Base-by-base conservation (phyloP, 2,797 vertebrate genomes). In the Aphelocoma californica region DNA sequence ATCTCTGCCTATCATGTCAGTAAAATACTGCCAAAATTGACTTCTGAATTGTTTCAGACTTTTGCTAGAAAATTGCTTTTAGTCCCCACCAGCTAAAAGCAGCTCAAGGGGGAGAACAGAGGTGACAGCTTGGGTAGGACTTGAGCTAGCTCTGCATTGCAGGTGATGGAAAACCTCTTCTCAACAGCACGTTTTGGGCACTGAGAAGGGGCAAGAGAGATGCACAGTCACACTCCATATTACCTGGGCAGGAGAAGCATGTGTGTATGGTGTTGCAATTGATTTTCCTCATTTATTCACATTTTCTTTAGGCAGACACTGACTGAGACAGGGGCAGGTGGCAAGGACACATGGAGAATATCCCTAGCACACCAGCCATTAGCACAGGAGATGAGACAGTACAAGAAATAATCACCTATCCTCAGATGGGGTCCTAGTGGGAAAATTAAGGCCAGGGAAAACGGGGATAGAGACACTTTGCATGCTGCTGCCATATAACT, bases 141-240 rank as follows among this genome's bases (percentile, higher is more conserved):
- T 44, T 57, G 20, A 90, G 32, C n/a, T 38, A 53, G 29, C 32
- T 74, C 77, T 53, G 65, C 24, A 34, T 3, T 65, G 62, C 42
- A 92, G 65, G n/a, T 83, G 57, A 83, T 11, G 6, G 42, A 60
- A 74, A 74, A 14, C 23, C 34, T 56, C 65, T 86, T 71, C 48
- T 48, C 60, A 18, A 14, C 7, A 12, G 44, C 53, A 71, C 4
- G 2, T 14, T 12, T 25, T 18, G 47, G 38, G 36, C 42, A 32
- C n/a, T 2, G 13, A 51, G 45, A 78, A 77, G 31, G 61, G 23
- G 16, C 2, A 18, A 48, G 64, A 71, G 50, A 78, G 34, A 87
- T 74, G 53, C 31, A 50, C 0, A 1, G 47, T 70, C 65, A 61
- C 36, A 20, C 11, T 65, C 26, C 0, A 3, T 7, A 4, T 36